Percentiles rank a stretch among this genome's conserved stretches.
Conservation (phyloP, 2,113 vertebrate species). For the Pseudorasbora parva region DNA sequence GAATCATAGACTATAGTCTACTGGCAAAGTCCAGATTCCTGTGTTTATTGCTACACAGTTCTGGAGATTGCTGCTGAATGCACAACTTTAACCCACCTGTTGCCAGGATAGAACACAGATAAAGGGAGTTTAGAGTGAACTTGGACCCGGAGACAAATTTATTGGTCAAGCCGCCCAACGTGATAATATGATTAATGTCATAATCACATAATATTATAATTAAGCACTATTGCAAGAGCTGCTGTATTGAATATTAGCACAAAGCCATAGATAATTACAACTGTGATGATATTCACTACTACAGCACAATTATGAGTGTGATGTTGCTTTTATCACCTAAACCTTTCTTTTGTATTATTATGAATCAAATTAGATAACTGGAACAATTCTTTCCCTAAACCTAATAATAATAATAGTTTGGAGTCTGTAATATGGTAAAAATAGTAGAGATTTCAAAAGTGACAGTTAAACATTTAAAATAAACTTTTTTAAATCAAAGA, state of each 20-base stretch:
- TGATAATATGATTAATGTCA: not conserved
- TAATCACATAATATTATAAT: not conserved
- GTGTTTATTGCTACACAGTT: conserved; percentile 40
- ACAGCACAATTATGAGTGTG: not conserved
- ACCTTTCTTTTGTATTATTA: too few relatives aligned
- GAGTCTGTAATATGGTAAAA: too few relatives aligned
- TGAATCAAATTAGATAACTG: too few relatives aligned
- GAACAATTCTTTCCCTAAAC: not conserved
- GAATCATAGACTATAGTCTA: conserved; percentile 7
- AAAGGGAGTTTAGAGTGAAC: conserved; percentile 14
- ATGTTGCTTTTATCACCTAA: not conserved
- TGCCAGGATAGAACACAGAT: conserved; percentile 24
- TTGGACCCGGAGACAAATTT: not conserved
- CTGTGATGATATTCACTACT: not conserved
- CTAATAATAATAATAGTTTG: not conserved
- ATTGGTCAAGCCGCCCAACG: not conserved
- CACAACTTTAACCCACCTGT: conserved; percentile 35
- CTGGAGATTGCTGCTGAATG: conserved; percentile 42
- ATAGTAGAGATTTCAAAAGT: too few relatives aligned
- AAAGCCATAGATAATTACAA: not conserved
- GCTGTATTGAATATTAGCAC: not conserved
- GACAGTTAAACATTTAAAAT: too few relatives aligned
- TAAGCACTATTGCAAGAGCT: not conserved
- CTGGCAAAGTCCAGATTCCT: conserved; percentile 47
- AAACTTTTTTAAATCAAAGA: too few relatives aligned